phyloP scores from a whole-genome alignment of 1,140 invertebrate species.

The Eubasilissa regina region DNA sequence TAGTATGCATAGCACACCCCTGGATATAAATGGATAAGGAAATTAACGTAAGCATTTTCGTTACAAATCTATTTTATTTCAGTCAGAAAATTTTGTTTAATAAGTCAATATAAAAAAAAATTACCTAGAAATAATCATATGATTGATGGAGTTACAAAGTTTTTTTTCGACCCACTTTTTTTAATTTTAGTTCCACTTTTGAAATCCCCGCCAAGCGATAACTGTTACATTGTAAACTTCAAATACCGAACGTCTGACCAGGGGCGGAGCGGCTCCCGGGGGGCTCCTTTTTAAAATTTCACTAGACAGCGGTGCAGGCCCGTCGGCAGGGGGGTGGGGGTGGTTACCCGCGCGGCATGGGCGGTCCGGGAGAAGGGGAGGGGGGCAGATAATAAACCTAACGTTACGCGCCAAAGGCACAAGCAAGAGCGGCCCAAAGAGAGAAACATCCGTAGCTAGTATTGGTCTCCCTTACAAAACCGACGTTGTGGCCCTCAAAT shows the following conservation, averaged over 20 bases:
- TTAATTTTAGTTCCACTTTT: background rate
- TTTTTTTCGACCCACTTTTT: too few relatives aligned
- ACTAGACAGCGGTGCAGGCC: conserved; percentile 32
- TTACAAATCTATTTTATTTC: too few relatives aligned
- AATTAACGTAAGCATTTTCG: too few relatives aligned
- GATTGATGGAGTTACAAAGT: too few relatives aligned
- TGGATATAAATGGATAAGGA: too few relatives aligned
- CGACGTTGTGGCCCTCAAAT: conserved; percentile 10
- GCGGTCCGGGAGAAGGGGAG: background rate
- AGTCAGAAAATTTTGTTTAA: too few relatives aligned
- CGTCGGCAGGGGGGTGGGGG: background rate
- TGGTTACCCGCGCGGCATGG: background rate
- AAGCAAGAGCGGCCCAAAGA: conserved; percentile 26
- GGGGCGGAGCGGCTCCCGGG: conserved; percentile 21
- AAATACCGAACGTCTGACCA: conserved; percentile 37
- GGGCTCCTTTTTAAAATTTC: conserved; percentile 37
- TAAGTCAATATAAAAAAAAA: too few relatives aligned
- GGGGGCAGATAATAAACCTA: conserved; percentile 40
- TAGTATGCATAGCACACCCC: too few relatives aligned
- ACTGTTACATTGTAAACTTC: conserved; percentile 34
- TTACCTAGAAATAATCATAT: too few relatives aligned
- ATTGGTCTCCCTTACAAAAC: background rate
- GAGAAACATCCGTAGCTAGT: conserved; percentile 15
- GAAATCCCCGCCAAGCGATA: conserved; percentile 25
- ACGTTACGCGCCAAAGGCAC: conserved; percentile 37